Conservation (phyloP, 2,113 vertebrate species). For the Zapus hudsonius region DNA sequence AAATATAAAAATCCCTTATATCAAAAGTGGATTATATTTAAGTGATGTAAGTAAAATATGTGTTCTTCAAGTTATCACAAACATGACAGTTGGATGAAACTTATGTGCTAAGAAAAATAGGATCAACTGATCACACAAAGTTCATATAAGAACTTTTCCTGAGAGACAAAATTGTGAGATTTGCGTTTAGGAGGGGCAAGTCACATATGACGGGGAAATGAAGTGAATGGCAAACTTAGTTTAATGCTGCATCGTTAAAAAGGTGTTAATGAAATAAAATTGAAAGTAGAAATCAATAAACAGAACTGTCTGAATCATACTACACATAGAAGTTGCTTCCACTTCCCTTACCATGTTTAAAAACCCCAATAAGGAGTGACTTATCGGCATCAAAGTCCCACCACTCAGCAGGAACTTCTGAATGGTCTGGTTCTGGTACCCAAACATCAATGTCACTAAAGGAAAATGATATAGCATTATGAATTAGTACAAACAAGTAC, state of each 20-base stretch:
- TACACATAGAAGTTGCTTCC: background rate
- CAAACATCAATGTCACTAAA: slow-evolving; percentile 96
- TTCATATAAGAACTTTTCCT: background rate
- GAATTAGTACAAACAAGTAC: background rate
- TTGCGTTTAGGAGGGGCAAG: background rate
- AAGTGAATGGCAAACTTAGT: background rate
- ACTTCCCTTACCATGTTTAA: slow-evolving; percentile 92
- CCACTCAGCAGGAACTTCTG: slow-evolving; percentile 96
- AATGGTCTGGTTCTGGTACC: slow-evolving; percentile 96
- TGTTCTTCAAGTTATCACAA: slow-evolving; percentile 51
- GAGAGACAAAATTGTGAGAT: background rate
- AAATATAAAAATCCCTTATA: background rate
- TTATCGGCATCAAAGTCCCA: slow-evolving; percentile 97
- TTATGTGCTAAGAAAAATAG: slow-evolving; percentile 38
- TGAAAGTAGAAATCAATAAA: background rate
- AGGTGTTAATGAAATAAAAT: background rate
- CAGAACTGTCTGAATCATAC: background rate
- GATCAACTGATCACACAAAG: background rate
- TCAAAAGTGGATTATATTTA: background rate
- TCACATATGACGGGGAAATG: background rate
- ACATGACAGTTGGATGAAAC: background rate
- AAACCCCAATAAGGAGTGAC: slow-evolving; percentile 96
- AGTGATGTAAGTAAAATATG: background rate
- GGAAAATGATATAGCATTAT: slow-evolving; percentile 52
- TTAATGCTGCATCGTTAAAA: background rate